phyloP scores from a whole-genome alignment of 2,888 invertebrate genomes.

The Dryadula phaetusa region DNA sequence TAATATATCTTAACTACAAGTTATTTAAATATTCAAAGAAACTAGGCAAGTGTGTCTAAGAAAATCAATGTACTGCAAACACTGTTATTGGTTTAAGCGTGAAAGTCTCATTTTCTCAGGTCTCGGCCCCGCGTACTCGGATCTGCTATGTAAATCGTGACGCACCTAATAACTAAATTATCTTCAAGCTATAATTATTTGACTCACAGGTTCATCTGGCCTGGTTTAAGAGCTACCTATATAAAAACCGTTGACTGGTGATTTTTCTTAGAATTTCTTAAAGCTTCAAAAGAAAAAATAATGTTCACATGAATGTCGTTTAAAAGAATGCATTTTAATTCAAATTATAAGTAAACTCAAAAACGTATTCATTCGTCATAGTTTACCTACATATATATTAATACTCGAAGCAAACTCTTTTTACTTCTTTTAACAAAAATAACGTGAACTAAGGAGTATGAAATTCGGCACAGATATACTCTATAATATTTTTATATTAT shows the following conservation, averaged over 20 bases:
- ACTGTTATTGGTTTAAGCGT: constrained; percentile 92
- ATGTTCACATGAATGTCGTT: too few relatives aligned
- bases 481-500: too few relatives aligned
- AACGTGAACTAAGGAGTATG: too few relatives aligned
- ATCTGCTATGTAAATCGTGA: constrained; percentile 86
- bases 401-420: too few relatives aligned
- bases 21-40: constrained; percentile 58
- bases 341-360: too few relatives aligned
- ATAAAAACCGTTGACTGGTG: neutral
- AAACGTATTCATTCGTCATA: too few relatives aligned
- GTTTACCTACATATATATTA: too few relatives aligned
- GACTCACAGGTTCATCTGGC: constrained; percentile 81
- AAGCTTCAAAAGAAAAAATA: neutral
- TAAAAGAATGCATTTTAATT: too few relatives aligned
- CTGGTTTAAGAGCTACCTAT: neutral
- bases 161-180: constrained; percentile 82
- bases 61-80: constrained; percentile 84
- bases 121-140: constrained; percentile 86
- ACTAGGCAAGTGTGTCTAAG: constrained; percentile 93
- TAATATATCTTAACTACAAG: neutral
- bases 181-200: constrained; percentile 86
- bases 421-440: too few relatives aligned
- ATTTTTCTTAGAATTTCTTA: neutral
- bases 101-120: constrained; percentile 89
- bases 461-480: too few relatives aligned